Conservation (phyloP, 2,888 invertebrate species). For the Agriopis marginaria region DNA sequence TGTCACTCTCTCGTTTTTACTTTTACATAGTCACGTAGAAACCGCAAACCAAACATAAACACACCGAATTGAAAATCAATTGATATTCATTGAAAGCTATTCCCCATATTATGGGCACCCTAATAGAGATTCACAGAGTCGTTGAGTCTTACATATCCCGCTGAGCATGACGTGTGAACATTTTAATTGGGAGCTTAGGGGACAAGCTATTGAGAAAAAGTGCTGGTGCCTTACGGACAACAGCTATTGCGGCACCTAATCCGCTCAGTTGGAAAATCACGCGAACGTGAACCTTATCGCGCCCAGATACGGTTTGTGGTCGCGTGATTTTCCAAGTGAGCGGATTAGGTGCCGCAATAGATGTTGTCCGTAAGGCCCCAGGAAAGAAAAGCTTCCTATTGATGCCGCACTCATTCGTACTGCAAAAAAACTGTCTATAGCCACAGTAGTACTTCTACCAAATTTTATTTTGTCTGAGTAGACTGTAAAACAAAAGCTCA, state of each 20-base stretch:
- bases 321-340: no score
- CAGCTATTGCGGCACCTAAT: no score
- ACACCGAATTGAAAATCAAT: conserved; percentile 52
- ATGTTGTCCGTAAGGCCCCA: no score
- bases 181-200: conserved; percentile 77
- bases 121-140: conserved; percentile 54
- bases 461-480: no score
- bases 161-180: conserved; percentile 81
- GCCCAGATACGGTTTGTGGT: no score
- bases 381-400: conserved; percentile 14
- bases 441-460: neutral
- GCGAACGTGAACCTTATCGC: no score
- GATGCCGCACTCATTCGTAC: neutral
- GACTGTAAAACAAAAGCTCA: no score
- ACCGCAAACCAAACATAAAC: conserved; percentile 28
- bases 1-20: neutral
- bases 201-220: conserved; percentile 62
- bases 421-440: neutral
- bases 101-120: conserved; percentile 51
- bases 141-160: conserved; percentile 63
- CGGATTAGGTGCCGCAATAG: no score
- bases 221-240: no score
- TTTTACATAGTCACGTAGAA: conserved; percentile 24
- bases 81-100: conserved; percentile 52
- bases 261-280: no score